A percentile compares a stretch with the other conserved stretches of the same genome.
Evolutionary conservation across 2,797 vertebrate genomes (phyloP).

Genomic region (Bufotes viridis): DNA sequence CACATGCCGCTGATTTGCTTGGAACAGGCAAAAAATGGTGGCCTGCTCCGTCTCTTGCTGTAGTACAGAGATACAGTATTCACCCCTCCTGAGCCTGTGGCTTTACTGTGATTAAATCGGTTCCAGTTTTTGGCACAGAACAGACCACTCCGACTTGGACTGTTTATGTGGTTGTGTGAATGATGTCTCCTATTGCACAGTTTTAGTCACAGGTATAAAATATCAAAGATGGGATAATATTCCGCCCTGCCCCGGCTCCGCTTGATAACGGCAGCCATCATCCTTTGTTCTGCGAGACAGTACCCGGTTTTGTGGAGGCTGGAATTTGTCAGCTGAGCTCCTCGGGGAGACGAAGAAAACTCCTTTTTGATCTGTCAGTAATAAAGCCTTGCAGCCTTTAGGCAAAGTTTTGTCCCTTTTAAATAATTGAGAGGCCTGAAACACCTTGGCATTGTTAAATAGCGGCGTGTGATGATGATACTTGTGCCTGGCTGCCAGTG

Average conservation of each 20-base stretch:
- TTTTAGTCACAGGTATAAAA: background rate
- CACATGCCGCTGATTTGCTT: background rate
- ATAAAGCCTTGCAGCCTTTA: constrained; percentile 12
- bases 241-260: background rate
- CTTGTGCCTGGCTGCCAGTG: constrained; percentile 13
- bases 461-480: constrained; percentile 21
- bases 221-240: background rate
- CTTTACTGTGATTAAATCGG: background rate
- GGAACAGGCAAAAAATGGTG: background rate
- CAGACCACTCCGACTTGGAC: background rate
- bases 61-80: background rate
- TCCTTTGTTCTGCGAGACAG: constrained; percentile 41
- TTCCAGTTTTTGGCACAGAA: background rate
- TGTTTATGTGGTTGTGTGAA: background rate
- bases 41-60: background rate
- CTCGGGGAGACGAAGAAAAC: background rate
- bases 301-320: background rate
- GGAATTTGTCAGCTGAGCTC: background rate
- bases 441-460: constrained; percentile 32
- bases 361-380: background rate
- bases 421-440: constrained; percentile 41
- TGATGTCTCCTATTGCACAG: background rate
- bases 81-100: background rate
- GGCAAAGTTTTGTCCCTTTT: constrained; percentile 18
- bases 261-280: background rate